Conservation (phyloP, 1,140 invertebrate species). For the Lasaia peninsularis region DNA sequence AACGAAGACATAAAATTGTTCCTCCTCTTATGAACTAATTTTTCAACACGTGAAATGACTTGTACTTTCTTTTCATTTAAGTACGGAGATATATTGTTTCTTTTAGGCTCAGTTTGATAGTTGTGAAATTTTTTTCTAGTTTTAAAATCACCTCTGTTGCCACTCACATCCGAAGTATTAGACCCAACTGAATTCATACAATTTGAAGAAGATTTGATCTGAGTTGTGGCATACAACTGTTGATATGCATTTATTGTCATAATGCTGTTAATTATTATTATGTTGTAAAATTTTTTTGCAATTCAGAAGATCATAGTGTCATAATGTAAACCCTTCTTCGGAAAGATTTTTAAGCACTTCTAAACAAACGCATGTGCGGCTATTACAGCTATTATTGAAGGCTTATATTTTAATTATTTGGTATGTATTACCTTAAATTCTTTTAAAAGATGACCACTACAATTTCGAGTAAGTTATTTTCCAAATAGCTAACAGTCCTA, state of each 20-base stretch:
- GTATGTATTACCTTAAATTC: not conserved
- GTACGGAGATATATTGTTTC: constrained; percentile 37
- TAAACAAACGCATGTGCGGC: too few relatives aligned
- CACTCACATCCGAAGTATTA: constrained; percentile 16
- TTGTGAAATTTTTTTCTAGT: constrained; percentile 26
- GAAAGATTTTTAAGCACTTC: too few relatives aligned
- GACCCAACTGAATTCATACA: constrained; percentile 28
- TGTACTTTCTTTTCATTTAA: constrained; percentile 39
- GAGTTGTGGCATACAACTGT: constrained; percentile 24
- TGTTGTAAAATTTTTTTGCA: too few relatives aligned
- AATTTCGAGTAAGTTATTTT: constrained; percentile 39
- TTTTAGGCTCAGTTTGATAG: not conserved
- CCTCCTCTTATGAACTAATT: constrained; percentile 36
- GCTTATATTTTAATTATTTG: too few relatives aligned
- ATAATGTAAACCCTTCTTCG: too few relatives aligned
- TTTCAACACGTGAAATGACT: constrained; percentile 40
- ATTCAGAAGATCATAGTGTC: too few relatives aligned
- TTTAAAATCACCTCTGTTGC: constrained; percentile 27
- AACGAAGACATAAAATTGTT: constrained; percentile 43
- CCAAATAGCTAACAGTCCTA: constrained; percentile 22
- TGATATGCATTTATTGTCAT: constrained; percentile 48
- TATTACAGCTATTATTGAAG: too few relatives aligned
- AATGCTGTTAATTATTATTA: too few relatives aligned
- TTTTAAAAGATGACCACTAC: constrained; percentile 27
- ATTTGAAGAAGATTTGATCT: constrained; percentile 20